These are phyloP conservation scores for Alosa alosa DNA, from an alignment of 2,113 vertebrate genomes.

Conservation along the genomic window DNA sequence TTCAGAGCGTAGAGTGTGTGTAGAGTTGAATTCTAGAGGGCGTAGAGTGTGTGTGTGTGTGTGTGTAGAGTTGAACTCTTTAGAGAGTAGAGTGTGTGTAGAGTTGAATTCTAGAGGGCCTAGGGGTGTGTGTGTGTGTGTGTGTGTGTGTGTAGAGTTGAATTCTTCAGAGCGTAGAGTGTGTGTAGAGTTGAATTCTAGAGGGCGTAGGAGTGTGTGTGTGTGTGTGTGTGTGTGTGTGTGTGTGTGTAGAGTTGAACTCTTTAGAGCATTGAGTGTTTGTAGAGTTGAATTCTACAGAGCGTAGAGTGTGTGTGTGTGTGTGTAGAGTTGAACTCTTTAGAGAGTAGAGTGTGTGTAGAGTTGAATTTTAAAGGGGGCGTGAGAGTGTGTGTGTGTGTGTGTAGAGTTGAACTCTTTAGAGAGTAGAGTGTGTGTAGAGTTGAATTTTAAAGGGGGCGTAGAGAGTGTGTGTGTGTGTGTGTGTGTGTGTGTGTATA, in stretches of 20 bases:
- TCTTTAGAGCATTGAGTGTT: too few species aligned
- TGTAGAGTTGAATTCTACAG: neutral
- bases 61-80: neutral
- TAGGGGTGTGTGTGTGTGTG: too few species aligned
- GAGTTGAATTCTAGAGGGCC: slow-evolving; percentile 26
- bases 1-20: too few species aligned
- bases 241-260: too few species aligned
- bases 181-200: too few species aligned
- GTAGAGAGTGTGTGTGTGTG: neutral
- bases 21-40: neutral
- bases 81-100: neutral
- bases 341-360: neutral
- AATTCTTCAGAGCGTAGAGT: neutral
- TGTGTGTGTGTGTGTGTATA: neutral
- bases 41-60: neutral
- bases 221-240: too few species aligned
- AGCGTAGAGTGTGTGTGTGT: neutral
- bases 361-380: slow-evolving; percentile 21
- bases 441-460: too few species aligned
- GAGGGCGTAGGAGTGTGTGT: neutral
- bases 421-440: neutral
- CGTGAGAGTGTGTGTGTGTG: slow-evolving; percentile 21
- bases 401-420: neutral
- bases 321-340: slow-evolving; percentile 9
- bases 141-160: neutral